Evolutionary conservation across 2,113 vertebrate species (phyloP), one percentile per base, ranked within the genome.

Genomic region (Mastomys natalensis): DNA sequence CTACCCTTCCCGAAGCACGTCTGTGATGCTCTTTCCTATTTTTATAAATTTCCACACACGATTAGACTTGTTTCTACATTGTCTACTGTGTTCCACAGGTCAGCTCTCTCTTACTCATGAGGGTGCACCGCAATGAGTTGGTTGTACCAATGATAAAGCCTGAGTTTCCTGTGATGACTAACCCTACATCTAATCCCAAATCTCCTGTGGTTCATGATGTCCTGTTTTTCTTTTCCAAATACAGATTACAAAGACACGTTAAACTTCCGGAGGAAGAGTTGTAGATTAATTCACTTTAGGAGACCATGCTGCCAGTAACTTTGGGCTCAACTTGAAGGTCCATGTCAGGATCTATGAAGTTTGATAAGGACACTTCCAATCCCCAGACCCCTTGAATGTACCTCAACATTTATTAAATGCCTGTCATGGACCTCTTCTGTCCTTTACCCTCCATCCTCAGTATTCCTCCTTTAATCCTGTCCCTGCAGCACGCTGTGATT

Each of bases 381-480:
- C 2, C 0, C 48, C 34, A n/a, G 22, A 21, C 4, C 29, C 66
- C 37, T 43, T 16, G 31, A 89, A 45, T 91, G 53, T 1, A 22
- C 8, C 21, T 55, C 13, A 70, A 22, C 19, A 74, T 17, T 19
- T 66, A 13, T 7, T 51, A 60, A 68, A 29, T 6, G 53, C 48
- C 1, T 24, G 1, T 40, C 40, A n/a, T 0, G n/a, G 90, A 29
- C 26, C 48, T 62, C 13, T 12, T 7, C 37, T 40, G 13, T 11
- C 17, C 1, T 68, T 89, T 85, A 15, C 21, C 21, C 34, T 90
- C 48, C 22, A 5, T 29, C n/a, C 19, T 45, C 29, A 5, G 13
- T 11, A 29, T 26, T 1, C 10, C 15, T 82, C 7, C 62, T 26
- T 13, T 1, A 37, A 10, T 2, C 1, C 1, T 31, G 31, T 17